phyloP scores from a whole-genome alignment of 2,797 vertebrate species.

The Mallotus villosus region DNA sequence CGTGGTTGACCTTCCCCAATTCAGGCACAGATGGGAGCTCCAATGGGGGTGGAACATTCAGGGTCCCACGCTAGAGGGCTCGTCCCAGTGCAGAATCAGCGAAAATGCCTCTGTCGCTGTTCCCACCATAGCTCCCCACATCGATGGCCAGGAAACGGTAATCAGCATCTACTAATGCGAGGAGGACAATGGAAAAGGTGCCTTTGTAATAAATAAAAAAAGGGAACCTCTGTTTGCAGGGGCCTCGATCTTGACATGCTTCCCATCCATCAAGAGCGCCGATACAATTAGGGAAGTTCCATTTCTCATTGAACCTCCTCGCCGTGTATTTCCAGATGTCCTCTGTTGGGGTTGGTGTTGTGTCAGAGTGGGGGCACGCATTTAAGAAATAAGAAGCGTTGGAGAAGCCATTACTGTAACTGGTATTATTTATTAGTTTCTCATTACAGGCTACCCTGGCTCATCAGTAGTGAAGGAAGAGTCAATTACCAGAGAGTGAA shows the following conservation, averaged over 20 bases:
- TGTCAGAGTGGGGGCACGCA: too few species aligned
- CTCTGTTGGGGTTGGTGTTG: too few species aligned
- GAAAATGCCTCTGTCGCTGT: conserved; percentile 21
- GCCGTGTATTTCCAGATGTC: too few species aligned
- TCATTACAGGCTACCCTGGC: too few species aligned
- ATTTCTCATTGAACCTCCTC: background rate
- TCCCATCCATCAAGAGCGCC: conserved; percentile 6
- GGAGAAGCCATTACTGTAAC: too few species aligned
- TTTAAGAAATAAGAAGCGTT: too few species aligned
- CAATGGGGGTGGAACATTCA: conserved; percentile 15
- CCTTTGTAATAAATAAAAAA: conserved; percentile 14
- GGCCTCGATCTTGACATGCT: background rate
- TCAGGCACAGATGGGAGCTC: conserved; percentile 12
- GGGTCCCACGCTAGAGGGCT: conserved; percentile 5
- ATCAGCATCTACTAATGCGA: background rate
- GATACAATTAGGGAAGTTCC: conserved; percentile 5
- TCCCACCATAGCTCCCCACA: conserved; percentile 21
- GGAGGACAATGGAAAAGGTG: background rate
- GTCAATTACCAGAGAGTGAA: too few species aligned
- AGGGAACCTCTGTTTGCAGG: conserved; percentile 3
- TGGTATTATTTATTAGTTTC: too few species aligned
- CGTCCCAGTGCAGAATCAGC: conserved; percentile 12
- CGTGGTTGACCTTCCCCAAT: conserved; percentile 11
- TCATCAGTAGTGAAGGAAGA: too few species aligned
- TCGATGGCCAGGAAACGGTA: conserved; percentile 10